Evolutionary conservation across 2,113 vertebrate species (phyloP).

Genomic region (Ophthalmolycus amberensis): DNA sequence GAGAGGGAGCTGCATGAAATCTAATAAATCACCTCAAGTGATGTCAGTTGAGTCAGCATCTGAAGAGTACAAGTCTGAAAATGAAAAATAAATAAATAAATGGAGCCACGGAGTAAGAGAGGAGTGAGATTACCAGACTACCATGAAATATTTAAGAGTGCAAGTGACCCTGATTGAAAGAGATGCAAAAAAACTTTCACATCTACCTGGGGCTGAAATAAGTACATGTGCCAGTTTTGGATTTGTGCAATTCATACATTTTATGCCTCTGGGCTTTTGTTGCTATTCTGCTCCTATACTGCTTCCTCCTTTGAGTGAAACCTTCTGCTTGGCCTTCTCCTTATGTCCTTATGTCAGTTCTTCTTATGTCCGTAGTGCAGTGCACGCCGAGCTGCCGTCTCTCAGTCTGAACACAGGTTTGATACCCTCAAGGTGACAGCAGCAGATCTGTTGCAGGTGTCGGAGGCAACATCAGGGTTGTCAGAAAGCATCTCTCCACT

Average conservation of each 20-base stretch:
- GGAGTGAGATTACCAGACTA: constrained; percentile 28
- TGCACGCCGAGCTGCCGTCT: constrained; percentile 40
- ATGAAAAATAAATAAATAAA: no score
- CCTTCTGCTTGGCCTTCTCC: constrained; percentile 59
- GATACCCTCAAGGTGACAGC: constrained; percentile 76
- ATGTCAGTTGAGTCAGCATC: no score
- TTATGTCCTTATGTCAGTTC: constrained; percentile 43
- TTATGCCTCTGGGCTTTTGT: constrained; percentile 55
- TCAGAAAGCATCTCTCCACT: constrained; percentile 61
- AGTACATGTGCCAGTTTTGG: constrained; percentile 68
- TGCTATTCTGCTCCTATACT: constrained; percentile 49
- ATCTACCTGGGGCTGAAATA: constrained; percentile 54
- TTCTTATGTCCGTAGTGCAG: constrained; percentile 47
- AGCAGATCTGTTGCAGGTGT: constrained; percentile 71
- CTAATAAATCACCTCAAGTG: background rate
- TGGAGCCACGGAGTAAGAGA: background rate
- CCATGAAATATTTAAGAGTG: constrained; percentile 64
- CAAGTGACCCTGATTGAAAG: constrained; percentile 43
- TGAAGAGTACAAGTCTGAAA: background rate
- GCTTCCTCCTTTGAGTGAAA: constrained; percentile 71
- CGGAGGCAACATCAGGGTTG: constrained; percentile 64
- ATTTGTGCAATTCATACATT: constrained; percentile 69
- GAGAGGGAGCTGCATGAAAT: background rate
- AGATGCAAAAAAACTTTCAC: constrained; percentile 60
- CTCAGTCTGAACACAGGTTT: constrained; percentile 52